phyloP scores from a whole-genome alignment of 1,140 invertebrate genomes.

The Pararge aegeria region DNA sequence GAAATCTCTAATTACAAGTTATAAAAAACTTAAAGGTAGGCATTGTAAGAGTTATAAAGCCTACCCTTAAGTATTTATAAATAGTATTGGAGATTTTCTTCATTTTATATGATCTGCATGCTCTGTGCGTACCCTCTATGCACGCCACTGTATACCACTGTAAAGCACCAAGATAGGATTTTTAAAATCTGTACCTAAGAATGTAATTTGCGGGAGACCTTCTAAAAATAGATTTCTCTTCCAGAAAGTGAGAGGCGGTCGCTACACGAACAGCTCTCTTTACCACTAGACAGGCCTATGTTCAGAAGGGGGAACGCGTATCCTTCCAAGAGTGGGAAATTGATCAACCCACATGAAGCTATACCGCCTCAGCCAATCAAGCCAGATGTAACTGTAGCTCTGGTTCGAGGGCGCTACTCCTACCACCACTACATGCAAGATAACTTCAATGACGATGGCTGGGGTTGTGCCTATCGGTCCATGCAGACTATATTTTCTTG shows the following conservation, averaged over 20 bases:
- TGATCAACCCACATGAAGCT: slow-evolving; percentile 87
- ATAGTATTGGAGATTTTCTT: too few relatives aligned
- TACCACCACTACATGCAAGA: slow-evolving; percentile 99
- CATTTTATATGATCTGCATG: too few relatives aligned
- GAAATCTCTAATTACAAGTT: too few relatives aligned
- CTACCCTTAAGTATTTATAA: too few relatives aligned
- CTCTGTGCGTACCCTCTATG: too few relatives aligned
- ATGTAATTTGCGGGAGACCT: too few relatives aligned
- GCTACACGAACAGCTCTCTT: slow-evolving; percentile 85
- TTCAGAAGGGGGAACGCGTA: slow-evolving; percentile 86
- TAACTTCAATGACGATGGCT: slow-evolving; percentile 96
- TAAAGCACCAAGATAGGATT: too few relatives aligned
- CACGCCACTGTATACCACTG: too few relatives aligned
- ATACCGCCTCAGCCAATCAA: slow-evolving; percentile 35
- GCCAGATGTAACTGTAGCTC: slow-evolving; percentile 60
- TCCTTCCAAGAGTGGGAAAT: slow-evolving; percentile 80
- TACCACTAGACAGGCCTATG: slow-evolving; percentile 84
- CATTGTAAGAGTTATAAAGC: too few relatives aligned
- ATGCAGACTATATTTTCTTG: slow-evolving; percentile 98
- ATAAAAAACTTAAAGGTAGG: too few relatives aligned
- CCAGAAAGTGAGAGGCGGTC: slow-evolving; percentile 82
- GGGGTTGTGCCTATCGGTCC: slow-evolving; percentile 99
- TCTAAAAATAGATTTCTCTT: too few relatives aligned
- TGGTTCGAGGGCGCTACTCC: slow-evolving; percentile 92
- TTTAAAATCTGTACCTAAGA: too few relatives aligned